Percentiles rank a stretch among this genome's conserved stretches.
Conservation (phyloP, 2,888 invertebrate genomes). For the Eupithecia subumbrata region DNA sequence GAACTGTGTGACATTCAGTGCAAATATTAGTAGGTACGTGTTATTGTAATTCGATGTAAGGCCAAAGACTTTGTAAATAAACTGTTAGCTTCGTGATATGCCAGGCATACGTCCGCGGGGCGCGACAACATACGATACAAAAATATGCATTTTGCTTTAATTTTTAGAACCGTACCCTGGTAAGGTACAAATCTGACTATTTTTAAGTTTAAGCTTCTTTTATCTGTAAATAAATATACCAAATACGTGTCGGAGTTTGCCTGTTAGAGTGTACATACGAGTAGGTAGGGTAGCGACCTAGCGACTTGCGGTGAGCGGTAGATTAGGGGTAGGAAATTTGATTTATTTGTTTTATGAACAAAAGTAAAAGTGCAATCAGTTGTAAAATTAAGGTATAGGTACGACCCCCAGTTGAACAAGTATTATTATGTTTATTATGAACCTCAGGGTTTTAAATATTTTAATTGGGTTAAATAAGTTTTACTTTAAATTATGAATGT, state of each 20-base stretch:
- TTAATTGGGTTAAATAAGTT: constrained; percentile 80
- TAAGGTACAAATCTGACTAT: constrained; percentile 77
- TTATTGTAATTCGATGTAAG: constrained; percentile 73
- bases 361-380: constrained; percentile 79
- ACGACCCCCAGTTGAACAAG: constrained; percentile 82
- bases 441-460: constrained; percentile 83
- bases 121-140: constrained; percentile 76
- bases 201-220: constrained; percentile 72
- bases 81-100: constrained; percentile 58
- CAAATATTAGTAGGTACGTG: constrained; percentile 60
- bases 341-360: constrained; percentile 76
- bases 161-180: constrained; percentile 72
- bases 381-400: constrained; percentile 74
- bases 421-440: constrained; percentile 83
- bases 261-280: constrained; percentile 67
- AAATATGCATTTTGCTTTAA: constrained; percentile 82
- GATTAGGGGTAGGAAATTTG: constrained; percentile 59
- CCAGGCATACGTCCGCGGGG: constrained; percentile 55
- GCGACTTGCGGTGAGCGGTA: constrained; percentile 66
- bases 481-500: constrained; percentile 81
- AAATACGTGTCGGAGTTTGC: constrained; percentile 75
- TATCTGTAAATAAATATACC: constrained; percentile 81
- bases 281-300: constrained; percentile 66
- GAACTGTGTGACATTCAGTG: constrained; percentile 58
- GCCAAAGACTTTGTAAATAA: constrained; percentile 83